A percentile compares a stretch with the other conserved stretches of the same genome.
Evolutionary conservation across 1,140 invertebrate genomes (phyloP).

Genomic region (Pantala flavescens): DNA sequence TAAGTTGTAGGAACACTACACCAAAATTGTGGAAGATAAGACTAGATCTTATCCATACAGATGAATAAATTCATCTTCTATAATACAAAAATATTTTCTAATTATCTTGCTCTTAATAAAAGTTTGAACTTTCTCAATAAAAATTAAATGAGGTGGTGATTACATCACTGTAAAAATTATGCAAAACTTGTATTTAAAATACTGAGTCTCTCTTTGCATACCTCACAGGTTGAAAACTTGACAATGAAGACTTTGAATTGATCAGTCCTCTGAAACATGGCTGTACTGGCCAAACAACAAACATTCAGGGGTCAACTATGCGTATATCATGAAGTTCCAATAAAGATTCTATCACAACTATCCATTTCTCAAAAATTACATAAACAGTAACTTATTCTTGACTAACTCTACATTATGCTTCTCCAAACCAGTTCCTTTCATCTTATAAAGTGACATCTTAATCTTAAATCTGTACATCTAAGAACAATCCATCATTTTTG

Average conservation of each 20-base stretch:
- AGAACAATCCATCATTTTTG: too few relatives aligned
- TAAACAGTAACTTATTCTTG: too few relatives aligned
- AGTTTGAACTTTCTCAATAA: neutral
- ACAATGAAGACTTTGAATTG: neutral
- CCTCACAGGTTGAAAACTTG: neutral
- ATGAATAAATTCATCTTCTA: neutral
- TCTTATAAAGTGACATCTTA: neutral
- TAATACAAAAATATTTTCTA: neutral
- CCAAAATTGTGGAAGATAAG: neutral
- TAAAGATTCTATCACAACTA: too few relatives aligned
- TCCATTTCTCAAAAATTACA: too few relatives aligned
- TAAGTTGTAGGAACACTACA: neutral
- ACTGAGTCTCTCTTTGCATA: neutral
- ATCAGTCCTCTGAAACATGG: neutral
- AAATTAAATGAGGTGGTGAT: neutral
- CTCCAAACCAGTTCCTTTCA: neutral
- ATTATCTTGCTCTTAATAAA: neutral
- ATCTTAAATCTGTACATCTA: too few relatives aligned
- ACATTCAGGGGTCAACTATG: too few relatives aligned
- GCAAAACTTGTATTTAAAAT: conserved; percentile 8
- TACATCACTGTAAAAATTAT: neutral
- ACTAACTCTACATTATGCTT: neutral
- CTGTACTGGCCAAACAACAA: too few relatives aligned
- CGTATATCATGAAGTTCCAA: too few relatives aligned
- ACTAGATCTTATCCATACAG: neutral